Conservation (phyloP, 23 tunicate species). For the Halocynthia roretzi region DNA sequence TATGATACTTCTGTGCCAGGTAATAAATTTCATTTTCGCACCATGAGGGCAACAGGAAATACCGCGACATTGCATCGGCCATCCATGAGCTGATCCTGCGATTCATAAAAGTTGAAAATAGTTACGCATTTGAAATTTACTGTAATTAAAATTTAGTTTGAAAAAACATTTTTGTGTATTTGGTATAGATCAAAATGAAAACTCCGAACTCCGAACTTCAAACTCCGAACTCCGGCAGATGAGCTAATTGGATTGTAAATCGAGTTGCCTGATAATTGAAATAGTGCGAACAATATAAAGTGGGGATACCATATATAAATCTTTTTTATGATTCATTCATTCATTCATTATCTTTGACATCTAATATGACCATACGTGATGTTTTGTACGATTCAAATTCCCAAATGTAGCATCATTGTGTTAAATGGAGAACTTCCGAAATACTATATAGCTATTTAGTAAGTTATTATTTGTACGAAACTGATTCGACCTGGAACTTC, state of each 20-base stretch:
- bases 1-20: constrained; percentile 23
- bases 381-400: too few species aligned
- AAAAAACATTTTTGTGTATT: not conserved
- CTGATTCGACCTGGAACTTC: not conserved
- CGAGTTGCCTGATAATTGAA: too few species aligned
- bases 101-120: not conserved
- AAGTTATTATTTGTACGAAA: not conserved
- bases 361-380: too few species aligned
- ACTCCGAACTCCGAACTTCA: too few species aligned
- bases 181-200: not conserved
- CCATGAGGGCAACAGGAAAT: constrained; percentile 23
- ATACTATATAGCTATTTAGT: not conserved
- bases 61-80: constrained; percentile 14
- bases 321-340: too few species aligned
- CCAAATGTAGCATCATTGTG: too few species aligned
- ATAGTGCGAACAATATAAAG: too few species aligned
- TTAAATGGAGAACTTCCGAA: not conserved
- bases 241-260: not conserved
- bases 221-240: not conserved
- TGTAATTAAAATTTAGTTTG: not conserved
- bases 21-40: constrained; percentile 6
- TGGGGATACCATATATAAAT: too few species aligned
- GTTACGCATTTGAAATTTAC: not conserved
- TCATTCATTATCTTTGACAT: too few species aligned
- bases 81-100: constrained; percentile 24